Base-by-base conservation (phyloP, 2,888 invertebrate genomes). In the Agonopterix heracliana region DNA sequence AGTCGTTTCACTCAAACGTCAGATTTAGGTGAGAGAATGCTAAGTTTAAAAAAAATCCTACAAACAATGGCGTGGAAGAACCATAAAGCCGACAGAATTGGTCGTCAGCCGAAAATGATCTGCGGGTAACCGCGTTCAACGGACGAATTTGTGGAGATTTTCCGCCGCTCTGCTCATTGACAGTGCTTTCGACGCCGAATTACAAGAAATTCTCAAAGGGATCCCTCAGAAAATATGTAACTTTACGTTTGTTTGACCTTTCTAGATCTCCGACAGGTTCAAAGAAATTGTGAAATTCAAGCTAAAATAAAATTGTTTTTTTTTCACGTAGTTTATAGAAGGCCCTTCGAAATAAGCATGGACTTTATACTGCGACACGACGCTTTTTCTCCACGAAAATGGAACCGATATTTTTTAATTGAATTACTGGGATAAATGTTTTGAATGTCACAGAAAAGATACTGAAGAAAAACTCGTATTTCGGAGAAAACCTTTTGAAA, bases 321-420 rank as follows among this genome's bases (percentile, higher is more conserved):
- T 5, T 26, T 26, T 1, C 26, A 26, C 26, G 26, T 26, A 26
- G 26, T 26, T 26, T 26, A 3, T 26, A 26, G 26, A 26, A 7
- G 26, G 1, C 26, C 26, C 26, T 26, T 26, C 34, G 41, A 40
- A 47, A 44, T 50, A 50, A 50, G 47, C 50, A 26, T 44, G 44
- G 41, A 50, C 47, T 50, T 47, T 47, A 47, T 50, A 17, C 44
- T 10, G 12, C 12, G 40, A 26, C 5, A 3, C 47, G 41, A 47
- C 47, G 50, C 47, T 47, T 50, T 47, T 35, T 44, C 35, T 40
- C 44, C 34, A 11, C 34, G 46, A 46, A 43, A 50, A 50, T 50
- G 44, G 26, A 13, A 44, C 49, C 49, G 43, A 46, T 50, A 46
- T 50, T 50, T 50, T 49, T 50, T 50, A 50, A 50, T 50, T 50